Evolutionary conservation across 2,113 vertebrate genomes (phyloP).

Genomic region (Aptenodytes forsteri): DNA sequence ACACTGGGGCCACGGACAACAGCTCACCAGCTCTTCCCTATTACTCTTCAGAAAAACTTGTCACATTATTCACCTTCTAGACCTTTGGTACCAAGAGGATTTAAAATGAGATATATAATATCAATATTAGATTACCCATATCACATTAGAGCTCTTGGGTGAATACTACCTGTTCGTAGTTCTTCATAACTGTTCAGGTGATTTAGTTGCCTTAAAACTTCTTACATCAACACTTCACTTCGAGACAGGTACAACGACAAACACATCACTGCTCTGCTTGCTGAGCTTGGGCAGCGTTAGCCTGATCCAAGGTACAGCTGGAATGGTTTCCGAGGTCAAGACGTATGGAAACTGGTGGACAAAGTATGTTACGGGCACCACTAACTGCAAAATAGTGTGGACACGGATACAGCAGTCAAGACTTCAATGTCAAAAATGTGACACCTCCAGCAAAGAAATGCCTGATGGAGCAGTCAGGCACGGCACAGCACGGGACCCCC

Average conservation of each 20-base stretch:
- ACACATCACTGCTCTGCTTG: rapidly evolving
- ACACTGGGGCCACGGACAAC: too few relatives aligned
- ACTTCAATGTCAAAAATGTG: neutral
- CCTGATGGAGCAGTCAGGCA: neutral
- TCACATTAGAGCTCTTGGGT: neutral
- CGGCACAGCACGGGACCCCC: rapidly evolving
- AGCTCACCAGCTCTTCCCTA: neutral
- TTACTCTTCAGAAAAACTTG: neutral
- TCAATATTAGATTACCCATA: neutral
- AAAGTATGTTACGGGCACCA: rapidly evolving
- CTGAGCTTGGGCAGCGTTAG: rapidly evolving
- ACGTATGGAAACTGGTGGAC: rapidly evolving
- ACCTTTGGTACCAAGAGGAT: neutral
- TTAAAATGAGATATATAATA: neutral
- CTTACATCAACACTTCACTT: neutral
- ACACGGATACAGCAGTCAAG: neutral
- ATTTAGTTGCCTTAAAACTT: neutral
- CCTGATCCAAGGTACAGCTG: rapidly evolving
- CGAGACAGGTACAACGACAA: neutral
- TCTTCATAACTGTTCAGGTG: neutral
- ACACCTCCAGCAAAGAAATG: neutral
- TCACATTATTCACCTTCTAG: neutral
- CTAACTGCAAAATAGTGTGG: neutral
- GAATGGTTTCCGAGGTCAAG: neutral
- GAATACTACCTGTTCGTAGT: neutral